Base-by-base conservation (phyloP, 1,140 invertebrate species). In the Cylas formicarius region DNA sequence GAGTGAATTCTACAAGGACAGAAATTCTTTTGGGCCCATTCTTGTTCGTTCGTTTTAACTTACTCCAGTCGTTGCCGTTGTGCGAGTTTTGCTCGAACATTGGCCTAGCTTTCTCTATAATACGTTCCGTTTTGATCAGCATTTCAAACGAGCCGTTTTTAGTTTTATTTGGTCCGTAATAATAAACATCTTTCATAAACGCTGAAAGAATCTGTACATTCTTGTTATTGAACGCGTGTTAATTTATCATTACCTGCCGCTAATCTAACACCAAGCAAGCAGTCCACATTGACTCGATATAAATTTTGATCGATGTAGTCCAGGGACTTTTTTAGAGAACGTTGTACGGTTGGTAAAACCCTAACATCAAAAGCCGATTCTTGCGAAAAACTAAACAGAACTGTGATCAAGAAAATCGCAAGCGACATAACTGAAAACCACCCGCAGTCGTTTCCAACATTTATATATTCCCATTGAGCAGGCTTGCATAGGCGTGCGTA, bases 231-330 rank as follows among this genome's bases (percentile, higher is more conserved):
- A 48, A 41, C 10, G 36, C 0, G 16, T 27, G 13, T 26, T n/a
- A 20, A 16, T 34, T 22, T 23, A 3, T 3, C 3, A 34, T 32
- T 47, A 57, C 52, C 48, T 37, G 39, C 32, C 8, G 37, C 44
- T 19, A 57, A 35, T 16, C 44, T 48, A 5, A 57, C 49, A 19
- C 55, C 55, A 32, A 55, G 31, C 13, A 48, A 23, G 48, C 55
- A 57, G 34, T 57, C 55, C 8, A 49, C 47, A 34, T 50, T 57
- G 31, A 46, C 40, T 29, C 33, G 23, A 11, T 55, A 13, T 3
- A 47, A 22, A 31, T 57, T 38, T 27, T 22, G 16, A 2, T 48
- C 28, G 5, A 57, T 40, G 44, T 57, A 57, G 21, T 48, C 44
- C 28, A 57, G 27, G 22, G 27, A 48, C 22, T 11, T 40, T 3